These are phyloP conservation scores for Chondrosia reniformis DNA, from an alignment of 37 sponge, comb jelly and placozoan species.

Conservation along the genomic window DNA sequence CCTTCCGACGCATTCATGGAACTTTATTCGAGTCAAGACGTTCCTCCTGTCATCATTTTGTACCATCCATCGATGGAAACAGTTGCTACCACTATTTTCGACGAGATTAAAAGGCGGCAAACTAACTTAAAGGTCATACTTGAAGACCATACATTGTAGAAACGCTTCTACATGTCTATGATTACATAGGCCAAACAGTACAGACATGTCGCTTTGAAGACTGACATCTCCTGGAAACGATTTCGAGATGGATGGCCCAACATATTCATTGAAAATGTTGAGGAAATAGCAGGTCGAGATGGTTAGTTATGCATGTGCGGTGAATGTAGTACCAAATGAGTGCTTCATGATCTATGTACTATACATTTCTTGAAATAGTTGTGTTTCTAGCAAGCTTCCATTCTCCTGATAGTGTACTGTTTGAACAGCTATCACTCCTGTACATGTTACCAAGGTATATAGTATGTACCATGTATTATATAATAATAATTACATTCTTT, in stretches of 20 bases:
- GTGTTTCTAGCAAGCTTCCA: constrained; percentile 83
- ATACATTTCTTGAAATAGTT: constrained; percentile 34
- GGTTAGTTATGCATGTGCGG: constrained; percentile 41
- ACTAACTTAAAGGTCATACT: no score
- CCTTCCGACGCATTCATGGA: no score
- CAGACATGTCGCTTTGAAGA: constrained; percentile 54
- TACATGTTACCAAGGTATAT: constrained; percentile 78
- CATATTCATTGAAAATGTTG: constrained; percentile 81
- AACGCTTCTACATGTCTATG: no score
- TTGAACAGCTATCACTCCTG: constrained; percentile 90
- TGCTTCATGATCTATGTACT: not conserved
- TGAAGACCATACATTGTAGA: no score
- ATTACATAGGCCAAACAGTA: no score
- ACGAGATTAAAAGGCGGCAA: no score
- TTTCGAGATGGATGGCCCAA: constrained; percentile 92
- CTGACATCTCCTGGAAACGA: constrained; percentile 53
- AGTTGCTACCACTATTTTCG: no score
- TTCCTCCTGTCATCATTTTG: no score
- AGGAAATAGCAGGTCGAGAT: constrained; percentile 81
- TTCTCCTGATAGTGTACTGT: constrained; percentile 59
- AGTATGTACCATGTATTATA: not conserved
- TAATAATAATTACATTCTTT: not conserved
- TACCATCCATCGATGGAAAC: no score
- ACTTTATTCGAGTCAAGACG: no score
- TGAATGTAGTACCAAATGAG: no score